Evolutionary conservation across 2,888 invertebrate genomes (phyloP), one percentile per base, ranked within the genome.

Genomic region (Ferdinandea cuprea): DNA sequence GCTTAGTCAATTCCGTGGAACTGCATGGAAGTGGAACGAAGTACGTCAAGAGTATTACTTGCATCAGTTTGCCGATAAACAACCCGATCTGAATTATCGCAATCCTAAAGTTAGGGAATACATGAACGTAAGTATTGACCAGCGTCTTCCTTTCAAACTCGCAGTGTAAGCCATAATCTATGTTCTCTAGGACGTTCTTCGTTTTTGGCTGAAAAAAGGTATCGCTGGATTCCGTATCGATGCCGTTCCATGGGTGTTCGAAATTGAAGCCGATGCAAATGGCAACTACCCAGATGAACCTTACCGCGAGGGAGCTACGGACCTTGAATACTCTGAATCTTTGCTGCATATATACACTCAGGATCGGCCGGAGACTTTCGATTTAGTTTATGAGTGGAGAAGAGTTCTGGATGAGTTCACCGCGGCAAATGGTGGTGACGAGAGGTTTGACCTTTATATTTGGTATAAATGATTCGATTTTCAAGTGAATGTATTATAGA

Each of bases 191-290:
- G 90, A 93, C 9, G 93, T 94, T 0, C 89, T 97, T 8, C 92
- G 92, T 78, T 95, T 94, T 88, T 97, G 96, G 96, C 89, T 96
- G 37, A 92, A 94, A 37, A 93, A 93, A 86, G 97, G 97, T 1
- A 93, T 97, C 0, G 95, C 95, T 85, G 97, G 97, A 0, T 95
- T 96, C 88, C 93, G 96, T 59, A 90, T 96, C 0, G 94, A 94
- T 86, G 94, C 94, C 0, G 91, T 94, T 2, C 93, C 93, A 0
- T 87, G 89, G 73, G 76, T 88, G 1, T 90, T 87, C 35, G 90
- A 90, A 71, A 59, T 88, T 2, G 85, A 78, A 0, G 72, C 87
- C 6, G 88, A 89, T 66, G 76, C 68, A 0, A 79, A 88, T 35
- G 90, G 90, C 21, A 86, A 88, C 63, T 91, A 86, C 81, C 87